Evolutionary conservation across 2,888 invertebrate species (phyloP).

Genomic region (Orthosia gothica): DNA sequence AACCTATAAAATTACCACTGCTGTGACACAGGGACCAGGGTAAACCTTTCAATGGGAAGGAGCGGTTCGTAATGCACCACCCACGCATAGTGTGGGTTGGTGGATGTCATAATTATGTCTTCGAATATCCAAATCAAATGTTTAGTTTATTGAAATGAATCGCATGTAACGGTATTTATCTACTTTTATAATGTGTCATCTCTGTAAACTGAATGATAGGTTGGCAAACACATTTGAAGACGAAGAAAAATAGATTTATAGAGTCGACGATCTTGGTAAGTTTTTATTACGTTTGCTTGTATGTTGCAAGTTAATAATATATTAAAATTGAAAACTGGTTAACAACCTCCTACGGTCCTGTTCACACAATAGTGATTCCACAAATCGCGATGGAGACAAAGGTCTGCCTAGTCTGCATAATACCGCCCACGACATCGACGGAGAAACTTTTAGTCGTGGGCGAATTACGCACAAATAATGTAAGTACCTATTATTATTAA

Average conservation of each 20-base stretch:
- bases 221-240: constrained; percentile 10
- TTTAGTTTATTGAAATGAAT: constrained; percentile 9
- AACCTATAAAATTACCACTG: not conserved
- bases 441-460: constrained; percentile 4
- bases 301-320: not conserved
- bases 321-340: not conserved
- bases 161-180: not conserved
- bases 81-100: not conserved
- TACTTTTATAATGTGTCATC: not conserved
- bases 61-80: not conserved
- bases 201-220: not conserved
- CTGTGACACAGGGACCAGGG: not conserved
- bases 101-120: not conserved
- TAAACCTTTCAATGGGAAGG: not conserved
- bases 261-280: not conserved
- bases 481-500: constrained; percentile 1
- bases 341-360: not conserved
- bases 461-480: not conserved
- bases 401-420: not conserved
- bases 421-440: not conserved
- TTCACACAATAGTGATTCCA: constrained; percentile 15
- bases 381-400: constrained; percentile 18
- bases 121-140: not conserved
- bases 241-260: not conserved
- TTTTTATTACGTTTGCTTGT: not conserved